Base-by-base conservation (phyloP, 1,140 invertebrate genomes). In the Camponotus vicinus region DNA sequence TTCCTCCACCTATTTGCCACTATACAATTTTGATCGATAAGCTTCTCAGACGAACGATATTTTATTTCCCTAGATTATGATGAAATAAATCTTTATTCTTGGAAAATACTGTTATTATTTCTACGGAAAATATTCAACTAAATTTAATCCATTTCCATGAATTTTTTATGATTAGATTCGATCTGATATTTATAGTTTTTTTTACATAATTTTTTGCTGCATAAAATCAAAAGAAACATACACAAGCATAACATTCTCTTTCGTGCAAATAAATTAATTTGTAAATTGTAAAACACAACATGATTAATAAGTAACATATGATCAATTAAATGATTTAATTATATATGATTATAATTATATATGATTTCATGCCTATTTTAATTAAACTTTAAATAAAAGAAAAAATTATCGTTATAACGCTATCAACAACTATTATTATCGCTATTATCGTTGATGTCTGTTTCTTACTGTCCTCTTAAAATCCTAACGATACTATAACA, bases 391-490 rank as follows among this genome's bases (percentile, higher is more conserved):
- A 13, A 57, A 40, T 27, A n/a, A 69, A 27, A 40, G 32, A 21
- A 64, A 64, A 11, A 18, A 3, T 57, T 15, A 5, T 40, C 1
- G 8, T 4, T 79, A 37, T 67, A 7, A 6, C 13, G 21, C 27
- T 6, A 37, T 4, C 49, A 40, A 27, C 27, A 27, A 27, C 0
- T 6, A 37, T 69, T 64, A 61, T 21, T 64, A 8, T 40, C 32
- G 32, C 8, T 67, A 57, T 70, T 80, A 69, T 32, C 13, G 21
- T 69, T n/a, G 18, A 69, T 2, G 3, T 27, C 13, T 79, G 34
- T 57, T 52, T 42, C 55, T 78, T 32, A 13, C 5, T 27, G 7
- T 49, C 3, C n/a, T 79, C 63, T 69, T 79, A 55, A 79, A 57
- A 15, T 57, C 1, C 2, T 79, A 79, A 69, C 11, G 45, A 55